Base-by-base conservation (phyloP, 2,888 invertebrate genomes). In the Tineola bisselliella region DNA sequence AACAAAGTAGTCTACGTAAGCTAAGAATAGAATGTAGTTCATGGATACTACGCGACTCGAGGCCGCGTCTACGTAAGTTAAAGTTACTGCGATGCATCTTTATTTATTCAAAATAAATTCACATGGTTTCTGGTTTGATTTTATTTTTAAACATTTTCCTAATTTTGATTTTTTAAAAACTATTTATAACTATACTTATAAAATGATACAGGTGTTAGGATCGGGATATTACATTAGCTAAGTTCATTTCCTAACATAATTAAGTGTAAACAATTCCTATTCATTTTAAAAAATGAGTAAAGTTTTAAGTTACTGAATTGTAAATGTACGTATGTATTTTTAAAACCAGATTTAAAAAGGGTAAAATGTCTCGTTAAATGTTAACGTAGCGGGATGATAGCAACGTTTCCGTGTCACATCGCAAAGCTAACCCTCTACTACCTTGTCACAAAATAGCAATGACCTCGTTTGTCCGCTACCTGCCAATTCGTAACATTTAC, bases 21-120 rank as follows among this genome's bases (percentile, higher is more conserved):
- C 25, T 54, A 25, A 54, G 25, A 54, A 54, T 54, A 54, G 54
- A 54, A 54, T 54, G 54, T 54, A 54, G 54, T 54, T 54, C 54
- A 54, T 12, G 54, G 25, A 54, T 54, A 54, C 54, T 54, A 54
- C 54, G 54, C 54, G 4, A 18, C 5, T 11, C 25, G 25, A 25
- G 54, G 25, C 25, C 54, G 25, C 11, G 54, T 17, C 12, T 54
- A n/a, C 25, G 54, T 12, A 54, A 54, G 25, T 17, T 54, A 54
- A n/a, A 12, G 5, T 54, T 12, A 25, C 25, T 25, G 25, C 54
- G 25, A 54, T 54, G 25, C 19, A 54, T 18, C 48, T 48, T 6
- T 13, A 1, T 1, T 15, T 15, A 15, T 10, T 44, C n/a, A 10
- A 11, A 6, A 44, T 44, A 44, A 44, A 44, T n/a, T 11, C 44